Evolutionary conservation across 2,113 vertebrate genomes (phyloP), one percentile per base, ranked within the genome.

Genomic region (Clinocottus analis): DNA sequence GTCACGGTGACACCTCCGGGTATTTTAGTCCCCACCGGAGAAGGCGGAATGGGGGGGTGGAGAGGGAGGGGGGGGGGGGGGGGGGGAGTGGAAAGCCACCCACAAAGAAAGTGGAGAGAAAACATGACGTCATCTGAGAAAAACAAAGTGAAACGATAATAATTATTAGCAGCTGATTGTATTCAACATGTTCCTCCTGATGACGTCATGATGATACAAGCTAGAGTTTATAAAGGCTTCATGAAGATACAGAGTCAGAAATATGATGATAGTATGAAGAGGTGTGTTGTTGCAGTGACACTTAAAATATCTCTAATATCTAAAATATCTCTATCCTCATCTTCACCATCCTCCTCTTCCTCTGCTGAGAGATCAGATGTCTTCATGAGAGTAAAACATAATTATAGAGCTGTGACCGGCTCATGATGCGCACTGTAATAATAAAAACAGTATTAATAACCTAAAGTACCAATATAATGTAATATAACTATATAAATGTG

Each of bases 21-120:
- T 96, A 96, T 95, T 96, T 96, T 94, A 95, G 94, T 85, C 92
- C 82, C 87, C 87, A 87, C 85, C 80, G 53, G 88, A 82, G 84
- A 80, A n/a, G n/a, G n/a, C n/a, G n/a, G n/a, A n/a, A n/a, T n/a
- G n/a, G n/a, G n/a, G n/a, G n/a, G n/a, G n/a, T n/a, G n/a, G n/a
- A n/a, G n/a, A n/a, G n/a, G n/a, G n/a, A n/a, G n/a, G n/a, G n/a
- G n/a, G n/a, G n/a, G n/a, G n/a, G n/a, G n/a, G 53, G 9, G 14
- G 33, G 17, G 27, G 27, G 23, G 4, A 5, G 33, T 33, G 6
- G 23, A 9, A 45, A 9, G 61, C 35, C 37, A 25, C 37, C 85
- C 90, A 83, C 84, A 53, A 77, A 79, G 13, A 21, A 16, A 19
- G 72, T 85, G 72, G 72, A 73, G 79, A 72, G 21, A 41, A 77